These are phyloP conservation scores for Ypsolopha sequella DNA, from an alignment of 2,888 invertebrate genomes.

Conservation along the genomic window DNA sequence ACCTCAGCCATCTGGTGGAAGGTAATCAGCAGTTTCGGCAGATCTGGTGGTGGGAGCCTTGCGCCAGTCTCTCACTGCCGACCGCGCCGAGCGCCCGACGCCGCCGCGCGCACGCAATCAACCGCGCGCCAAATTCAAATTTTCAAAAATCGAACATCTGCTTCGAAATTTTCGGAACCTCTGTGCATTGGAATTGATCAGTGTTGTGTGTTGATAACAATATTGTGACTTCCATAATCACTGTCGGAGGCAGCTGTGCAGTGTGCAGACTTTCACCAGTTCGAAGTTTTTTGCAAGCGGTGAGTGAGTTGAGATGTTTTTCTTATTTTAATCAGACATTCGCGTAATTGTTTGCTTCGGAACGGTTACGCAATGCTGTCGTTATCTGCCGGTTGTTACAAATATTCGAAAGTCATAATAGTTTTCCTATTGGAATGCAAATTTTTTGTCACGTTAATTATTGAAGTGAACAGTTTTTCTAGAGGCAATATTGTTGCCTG, in stretches of 20 bases:
- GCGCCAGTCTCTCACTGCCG: conserved; percentile 60
- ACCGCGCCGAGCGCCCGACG: conserved; percentile 48
- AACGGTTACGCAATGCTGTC: conserved; percentile 30
- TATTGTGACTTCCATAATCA: conserved; percentile 19
- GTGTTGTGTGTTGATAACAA: conserved; percentile 45
- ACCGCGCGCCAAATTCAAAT: conserved; percentile 37
- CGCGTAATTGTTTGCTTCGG: conserved; percentile 32
- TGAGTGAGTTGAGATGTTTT: conserved; percentile 38
- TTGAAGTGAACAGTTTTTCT: too few relatives aligned
- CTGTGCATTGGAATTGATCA: conserved; percentile 20
- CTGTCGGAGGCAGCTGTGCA: conserved; percentile 23
- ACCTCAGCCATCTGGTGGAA: conserved; percentile 52
- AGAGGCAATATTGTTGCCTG: too few relatives aligned
- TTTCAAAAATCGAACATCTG: conserved; percentile 13
- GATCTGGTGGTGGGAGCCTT: conserved; percentile 47
- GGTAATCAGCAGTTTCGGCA: conserved; percentile 61
- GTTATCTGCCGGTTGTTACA: background rate
- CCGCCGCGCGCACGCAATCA: conserved; percentile 24
- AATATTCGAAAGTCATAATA: background rate
- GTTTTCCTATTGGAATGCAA: too few relatives aligned
- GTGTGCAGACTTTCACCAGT: conserved; percentile 35
- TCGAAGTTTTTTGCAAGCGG: conserved; percentile 49
- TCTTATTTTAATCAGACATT: conserved; percentile 41
- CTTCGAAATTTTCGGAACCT: background rate
- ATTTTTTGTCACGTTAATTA: too few relatives aligned